A percentile compares a stretch with the other conserved stretches of the same genome.
These are phyloP conservation scores for Drosophila santomea DNA, from an alignment of 1,140 invertebrate species.

Conservation along the genomic window DNA sequence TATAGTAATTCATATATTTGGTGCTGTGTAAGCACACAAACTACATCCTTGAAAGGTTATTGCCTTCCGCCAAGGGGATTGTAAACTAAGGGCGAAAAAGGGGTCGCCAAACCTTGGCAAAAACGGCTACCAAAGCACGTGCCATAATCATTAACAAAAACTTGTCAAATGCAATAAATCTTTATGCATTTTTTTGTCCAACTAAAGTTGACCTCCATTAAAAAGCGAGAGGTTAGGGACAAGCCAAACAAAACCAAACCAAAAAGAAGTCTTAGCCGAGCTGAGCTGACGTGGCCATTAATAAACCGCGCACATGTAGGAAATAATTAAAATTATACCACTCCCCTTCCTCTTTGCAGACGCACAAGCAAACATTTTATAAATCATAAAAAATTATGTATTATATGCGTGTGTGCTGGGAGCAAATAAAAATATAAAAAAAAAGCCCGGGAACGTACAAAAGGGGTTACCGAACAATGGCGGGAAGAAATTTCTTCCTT, in stretches of 20 bases:
- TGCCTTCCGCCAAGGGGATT: slow-evolving; percentile 8
- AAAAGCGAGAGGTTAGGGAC: slow-evolving; percentile 11
- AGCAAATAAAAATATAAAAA: slow-evolving; percentile 21
- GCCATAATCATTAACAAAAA: slow-evolving; percentile 55
- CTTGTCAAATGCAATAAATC: slow-evolving; percentile 61
- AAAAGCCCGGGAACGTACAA: slow-evolving; percentile 6
- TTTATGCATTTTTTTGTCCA: slow-evolving; percentile 49
- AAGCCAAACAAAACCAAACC: neutral
- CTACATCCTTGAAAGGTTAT: slow-evolving; percentile 24
- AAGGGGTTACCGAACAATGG: slow-evolving; percentile 35
- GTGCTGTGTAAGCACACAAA: slow-evolving; percentile 11
- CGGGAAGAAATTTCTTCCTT: slow-evolving; percentile 15
- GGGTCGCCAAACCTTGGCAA: slow-evolving; percentile 46
- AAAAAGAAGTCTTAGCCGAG: slow-evolving; percentile 5
- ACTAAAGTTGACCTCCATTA: slow-evolving; percentile 56
- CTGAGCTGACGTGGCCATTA: slow-evolving; percentile 60
- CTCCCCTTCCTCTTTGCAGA: neutral
- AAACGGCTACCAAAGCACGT: slow-evolving; percentile 44
- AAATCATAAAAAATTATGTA: slow-evolving; percentile 82
- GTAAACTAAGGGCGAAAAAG: slow-evolving; percentile 30
- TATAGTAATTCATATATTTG: neutral
- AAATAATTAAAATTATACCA: slow-evolving; percentile 69
- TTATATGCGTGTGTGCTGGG: slow-evolving; percentile 60
- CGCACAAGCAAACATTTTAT: slow-evolving; percentile 59
- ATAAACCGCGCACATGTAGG: slow-evolving; percentile 72